phyloP scores from a whole-genome alignment of 2,113 vertebrate species.

The Prolemur simus region DNA sequence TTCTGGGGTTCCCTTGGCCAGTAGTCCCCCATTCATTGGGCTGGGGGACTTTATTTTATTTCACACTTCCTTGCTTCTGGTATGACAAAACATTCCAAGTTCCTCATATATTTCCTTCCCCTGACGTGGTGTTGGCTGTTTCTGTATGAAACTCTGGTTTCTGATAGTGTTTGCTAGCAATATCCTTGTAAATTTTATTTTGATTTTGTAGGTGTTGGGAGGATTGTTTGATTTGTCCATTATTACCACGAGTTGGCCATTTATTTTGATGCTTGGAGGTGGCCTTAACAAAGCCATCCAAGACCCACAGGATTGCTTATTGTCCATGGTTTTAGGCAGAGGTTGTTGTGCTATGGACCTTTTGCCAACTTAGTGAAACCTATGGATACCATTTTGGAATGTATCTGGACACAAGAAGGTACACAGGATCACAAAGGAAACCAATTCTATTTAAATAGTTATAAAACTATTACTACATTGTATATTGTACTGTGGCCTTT shows the following conservation, averaged over 20 bases:
- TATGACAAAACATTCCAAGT: not conserved
- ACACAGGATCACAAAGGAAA: not conserved
- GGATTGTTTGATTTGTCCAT: not conserved
- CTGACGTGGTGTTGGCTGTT: not conserved
- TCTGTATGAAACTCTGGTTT: not conserved
- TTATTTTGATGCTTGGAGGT: not conserved
- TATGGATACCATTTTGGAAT: not conserved
- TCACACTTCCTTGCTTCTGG: not conserved
- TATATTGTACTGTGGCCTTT: not conserved
- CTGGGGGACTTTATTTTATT: too few species aligned
- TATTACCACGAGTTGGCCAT: not conserved
- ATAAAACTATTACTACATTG: not conserved
- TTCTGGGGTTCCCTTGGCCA: too few species aligned
- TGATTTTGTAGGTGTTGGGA: not conserved
- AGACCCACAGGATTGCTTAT: not conserved
- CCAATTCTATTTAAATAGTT: not conserved
- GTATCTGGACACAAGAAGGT: not conserved
- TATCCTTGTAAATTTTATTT: not conserved
- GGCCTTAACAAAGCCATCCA: not conserved
- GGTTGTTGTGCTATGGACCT: not conserved
- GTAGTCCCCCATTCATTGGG: too few species aligned
- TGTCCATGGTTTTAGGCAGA: not conserved
- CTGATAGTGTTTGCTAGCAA: not conserved
- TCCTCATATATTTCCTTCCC: not conserved
- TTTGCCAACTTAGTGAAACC: not conserved